These are phyloP conservation scores for Clarias macrocephalus DNA, from an alignment of 2,113 vertebrate genomes.

Conservation along the genomic window DNA sequence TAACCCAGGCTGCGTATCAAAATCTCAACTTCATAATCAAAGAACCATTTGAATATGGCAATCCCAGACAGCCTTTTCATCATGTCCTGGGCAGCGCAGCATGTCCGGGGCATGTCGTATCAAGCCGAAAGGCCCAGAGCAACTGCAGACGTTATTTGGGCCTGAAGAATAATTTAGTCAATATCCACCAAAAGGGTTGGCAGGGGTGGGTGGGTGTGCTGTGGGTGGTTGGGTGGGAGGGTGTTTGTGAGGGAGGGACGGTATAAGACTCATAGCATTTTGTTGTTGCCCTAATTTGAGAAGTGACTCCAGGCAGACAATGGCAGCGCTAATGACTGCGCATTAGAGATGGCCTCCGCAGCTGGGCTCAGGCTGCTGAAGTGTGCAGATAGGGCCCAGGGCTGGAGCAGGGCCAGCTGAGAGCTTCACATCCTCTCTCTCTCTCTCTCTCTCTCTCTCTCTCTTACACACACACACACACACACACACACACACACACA, in stretches of 20 bases:
- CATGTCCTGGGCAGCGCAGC: slow-evolving; percentile 43
- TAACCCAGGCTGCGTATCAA: background rate
- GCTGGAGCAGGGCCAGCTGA: slow-evolving; percentile 58
- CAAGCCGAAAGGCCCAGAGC: slow-evolving; percentile 30
- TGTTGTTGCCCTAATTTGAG: slow-evolving; percentile 67
- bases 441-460: too few species aligned
- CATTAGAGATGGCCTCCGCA: slow-evolving; percentile 68
- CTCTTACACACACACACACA: background rate
- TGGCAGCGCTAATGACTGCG: slow-evolving; percentile 66
- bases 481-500: background rate
- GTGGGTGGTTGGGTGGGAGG: slow-evolving; percentile 32
- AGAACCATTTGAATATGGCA: slow-evolving; percentile 4
- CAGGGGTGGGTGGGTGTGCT: slow-evolving; percentile 33
- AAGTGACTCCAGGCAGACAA: slow-evolving; percentile 66
- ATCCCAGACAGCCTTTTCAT: slow-evolving; percentile 43
- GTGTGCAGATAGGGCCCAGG: slow-evolving; percentile 61
- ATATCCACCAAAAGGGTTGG: slow-evolving; percentile 27
- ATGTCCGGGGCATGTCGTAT: slow-evolving; percentile 40
- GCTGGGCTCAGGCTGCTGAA: slow-evolving; percentile 70
- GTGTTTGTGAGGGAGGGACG: slow-evolving; percentile 1
- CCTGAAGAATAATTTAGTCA: slow-evolving; percentile 44
- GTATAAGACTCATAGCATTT: slow-evolving; percentile 18
- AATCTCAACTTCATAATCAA: slow-evolving; percentile 45
- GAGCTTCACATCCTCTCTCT: slow-evolving; percentile 4
- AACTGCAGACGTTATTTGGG: slow-evolving; percentile 34